phyloP scores from a whole-genome alignment of 2,797 vertebrate genomes.

The Gallinago stenura region DNA sequence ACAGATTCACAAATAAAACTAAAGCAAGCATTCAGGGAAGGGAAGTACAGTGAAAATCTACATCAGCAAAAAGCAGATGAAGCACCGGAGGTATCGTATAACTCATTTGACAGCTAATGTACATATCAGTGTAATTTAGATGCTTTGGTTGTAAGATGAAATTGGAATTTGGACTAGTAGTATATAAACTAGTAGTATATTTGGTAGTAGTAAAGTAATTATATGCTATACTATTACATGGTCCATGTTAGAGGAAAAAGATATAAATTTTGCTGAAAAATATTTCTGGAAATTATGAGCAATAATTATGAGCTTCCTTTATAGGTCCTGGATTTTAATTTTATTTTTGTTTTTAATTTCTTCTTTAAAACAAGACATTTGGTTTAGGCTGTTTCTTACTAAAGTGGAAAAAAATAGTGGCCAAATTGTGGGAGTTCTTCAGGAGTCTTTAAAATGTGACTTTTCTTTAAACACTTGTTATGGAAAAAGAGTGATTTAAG shows the following conservation, averaged over 20 bases:
- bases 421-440: background rate
- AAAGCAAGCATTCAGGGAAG: constrained; percentile 43
- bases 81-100: constrained; percentile 66
- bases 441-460: background rate
- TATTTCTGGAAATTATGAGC: background rate
- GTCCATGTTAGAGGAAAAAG: background rate
- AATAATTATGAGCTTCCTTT: background rate
- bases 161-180: background rate
- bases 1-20: constrained; percentile 23
- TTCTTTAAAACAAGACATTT: background rate
- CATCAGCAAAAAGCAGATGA: constrained; percentile 11
- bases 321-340: background rate
- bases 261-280: background rate
- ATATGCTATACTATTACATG: background rate
- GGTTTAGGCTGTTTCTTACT: background rate
- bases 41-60: constrained; percentile 25
- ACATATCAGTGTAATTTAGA: background rate
- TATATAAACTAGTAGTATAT: too few species aligned
- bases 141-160: background rate
- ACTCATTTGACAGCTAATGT: background rate
- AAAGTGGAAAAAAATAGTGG: background rate
- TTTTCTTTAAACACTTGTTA: background rate
- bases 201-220: background rate
- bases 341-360: background rate
- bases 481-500: background rate